Base-by-base conservation (phyloP, 1,140 invertebrate species). In the Euschistus heros region DNA sequence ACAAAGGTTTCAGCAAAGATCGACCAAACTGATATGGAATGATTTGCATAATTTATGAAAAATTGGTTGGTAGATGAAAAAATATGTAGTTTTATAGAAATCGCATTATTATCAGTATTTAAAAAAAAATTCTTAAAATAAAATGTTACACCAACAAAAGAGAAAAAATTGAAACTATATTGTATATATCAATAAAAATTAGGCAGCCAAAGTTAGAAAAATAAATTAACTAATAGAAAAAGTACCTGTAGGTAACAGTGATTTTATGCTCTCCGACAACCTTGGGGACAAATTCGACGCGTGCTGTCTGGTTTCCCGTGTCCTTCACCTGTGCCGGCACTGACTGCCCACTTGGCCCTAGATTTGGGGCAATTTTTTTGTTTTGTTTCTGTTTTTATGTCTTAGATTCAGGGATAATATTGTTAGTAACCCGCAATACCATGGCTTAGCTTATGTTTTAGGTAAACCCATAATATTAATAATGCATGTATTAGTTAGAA, bases 201-300 rank as follows among this genome's bases (percentile, higher is more conserved):
- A 5, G 8, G 30, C 30, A 30, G 8, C 8, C 33, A 10, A 37
- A 37, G 6, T 37, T 1, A 37, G 10, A 37, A 37, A 37, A 13
- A 37, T 2, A 37, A 37, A 37, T 37, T 10, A 37, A 37, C 33
- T 37, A 37, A 37, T 37, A 37, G 6, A 37, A 37, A 37, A 37
- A 37, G 10, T 86, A 86, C 71, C 84, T 84, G 68, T 91, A 86
- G 52, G 83, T 86, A 44, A 96, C 88, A 71, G 87, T 84, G 66
- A 96, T 90, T 68, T 88, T 84, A 75, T 97, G 92, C 75, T 97
- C 94, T 46, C 93, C 93, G 62, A 91, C 90, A 26, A 87, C 80
- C 69, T 86, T 79, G 7, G 92, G 91, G 61, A 87, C 88, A 75
- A 93, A 94, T 74, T 93, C 90, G 8, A 92, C 90, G 67, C 84